Evolutionary conservation across 2,797 vertebrate species (phyloP).

Genomic region (Argyrosomus regius): DNA sequence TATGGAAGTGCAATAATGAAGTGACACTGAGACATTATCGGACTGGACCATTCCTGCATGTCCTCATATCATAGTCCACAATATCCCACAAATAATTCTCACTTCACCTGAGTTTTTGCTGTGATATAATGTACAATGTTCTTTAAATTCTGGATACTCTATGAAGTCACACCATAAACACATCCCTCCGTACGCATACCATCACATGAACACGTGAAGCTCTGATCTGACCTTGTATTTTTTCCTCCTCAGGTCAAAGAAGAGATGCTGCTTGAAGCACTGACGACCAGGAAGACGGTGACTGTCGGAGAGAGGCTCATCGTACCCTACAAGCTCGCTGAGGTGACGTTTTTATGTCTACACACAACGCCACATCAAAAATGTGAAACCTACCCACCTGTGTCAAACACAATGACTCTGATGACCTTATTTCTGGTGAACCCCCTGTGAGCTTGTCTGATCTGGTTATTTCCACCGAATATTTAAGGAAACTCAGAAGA

Average conservation of each 20-base stretch:
- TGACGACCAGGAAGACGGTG: constrained; percentile 93
- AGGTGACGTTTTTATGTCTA: constrained; percentile 81
- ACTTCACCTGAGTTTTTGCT: background rate
- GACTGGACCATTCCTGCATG: background rate
- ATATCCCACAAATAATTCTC: background rate
- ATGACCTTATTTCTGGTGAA: background rate
- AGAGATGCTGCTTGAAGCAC: constrained; percentile 93
- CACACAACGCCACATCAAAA: background rate
- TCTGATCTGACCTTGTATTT: constrained; percentile 5
- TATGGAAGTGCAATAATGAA: background rate
- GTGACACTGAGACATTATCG: background rate
- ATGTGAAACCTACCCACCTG: background rate
- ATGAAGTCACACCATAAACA: background rate
- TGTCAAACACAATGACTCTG: background rate
- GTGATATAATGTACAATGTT: background rate
- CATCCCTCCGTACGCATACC: background rate
- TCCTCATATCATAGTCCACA: background rate
- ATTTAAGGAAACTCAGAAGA: background rate
- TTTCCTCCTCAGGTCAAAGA: constrained; percentile 89
- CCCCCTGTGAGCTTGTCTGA: background rate
- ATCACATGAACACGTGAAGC: background rate
- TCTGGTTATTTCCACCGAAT: background rate
- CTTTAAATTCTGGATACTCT: background rate
- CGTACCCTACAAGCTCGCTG: constrained; percentile 92
- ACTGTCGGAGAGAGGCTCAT: constrained; percentile 94